phyloP scores from a whole-genome alignment of 2,797 vertebrate species.

The Alosa sapidissima region DNA sequence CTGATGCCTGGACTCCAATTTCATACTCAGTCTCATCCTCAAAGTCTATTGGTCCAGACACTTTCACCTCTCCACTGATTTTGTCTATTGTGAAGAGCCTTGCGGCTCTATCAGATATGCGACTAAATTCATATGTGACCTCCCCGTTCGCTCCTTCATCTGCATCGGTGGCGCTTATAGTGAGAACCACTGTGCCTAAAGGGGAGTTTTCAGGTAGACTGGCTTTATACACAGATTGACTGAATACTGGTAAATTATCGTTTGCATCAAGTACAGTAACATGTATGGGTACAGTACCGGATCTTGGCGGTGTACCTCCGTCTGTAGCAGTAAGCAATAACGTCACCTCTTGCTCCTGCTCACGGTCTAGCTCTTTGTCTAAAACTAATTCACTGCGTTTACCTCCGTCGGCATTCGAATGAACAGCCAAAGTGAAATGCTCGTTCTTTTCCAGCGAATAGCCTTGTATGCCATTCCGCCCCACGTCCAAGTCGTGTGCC shows the following conservation, averaged over 20 bases:
- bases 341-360: slow-evolving; percentile 50
- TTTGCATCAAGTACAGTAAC: slow-evolving; percentile 63
- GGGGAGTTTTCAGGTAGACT: slow-evolving; percentile 45
- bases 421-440: slow-evolving; percentile 63
- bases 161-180: slow-evolving; percentile 45
- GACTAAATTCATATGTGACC: slow-evolving; percentile 39
- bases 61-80: slow-evolving; percentile 39
- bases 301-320: slow-evolving; percentile 57
- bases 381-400: slow-evolving; percentile 57
- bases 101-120: slow-evolving; percentile 28
- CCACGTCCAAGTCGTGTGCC: slow-evolving; percentile 64
- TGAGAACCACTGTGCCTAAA: slow-evolving; percentile 28
- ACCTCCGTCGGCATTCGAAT: slow-evolving; percentile 30
- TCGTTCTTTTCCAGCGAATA: slow-evolving; percentile 61
- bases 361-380: slow-evolving; percentile 62
- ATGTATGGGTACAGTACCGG: slow-evolving; percentile 53
- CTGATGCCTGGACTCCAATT: slow-evolving; percentile 45
- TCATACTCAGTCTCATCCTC: slow-evolving; percentile 48
- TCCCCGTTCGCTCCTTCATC: slow-evolving; percentile 45
- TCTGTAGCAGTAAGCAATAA: slow-evolving; percentile 60
- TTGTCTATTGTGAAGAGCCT: slow-evolving; percentile 40
- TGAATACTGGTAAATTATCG: slow-evolving; percentile 58
- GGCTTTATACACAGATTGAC: slow-evolving; percentile 42
- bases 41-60: slow-evolving; percentile 47
- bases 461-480: slow-evolving; percentile 58